Conservation (phyloP, 2,113 vertebrate species). For the Elephas maximus region DNA sequence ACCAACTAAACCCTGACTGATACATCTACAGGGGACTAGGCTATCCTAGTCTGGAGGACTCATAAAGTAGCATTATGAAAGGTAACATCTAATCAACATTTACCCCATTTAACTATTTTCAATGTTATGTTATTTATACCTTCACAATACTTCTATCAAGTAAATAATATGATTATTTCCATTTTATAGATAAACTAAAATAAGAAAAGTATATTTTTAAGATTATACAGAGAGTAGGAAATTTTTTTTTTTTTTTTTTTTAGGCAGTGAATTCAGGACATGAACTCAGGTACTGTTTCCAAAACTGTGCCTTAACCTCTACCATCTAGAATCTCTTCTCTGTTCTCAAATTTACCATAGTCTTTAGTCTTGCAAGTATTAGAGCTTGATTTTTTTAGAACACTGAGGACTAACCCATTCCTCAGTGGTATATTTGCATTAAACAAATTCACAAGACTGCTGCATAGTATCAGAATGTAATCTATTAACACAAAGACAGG, state of each 20-base stretch:
- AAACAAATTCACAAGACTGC: not conserved
- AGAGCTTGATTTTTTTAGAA: not conserved
- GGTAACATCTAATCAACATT: no score
- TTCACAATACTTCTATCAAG: not conserved
- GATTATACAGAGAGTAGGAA: not conserved
- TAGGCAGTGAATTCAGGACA: not conserved
- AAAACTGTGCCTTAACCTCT: not conserved
- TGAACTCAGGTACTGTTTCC: not conserved
- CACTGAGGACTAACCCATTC: not conserved
- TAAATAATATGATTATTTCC: not conserved
- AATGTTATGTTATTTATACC: no score
- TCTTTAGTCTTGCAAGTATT: not conserved
- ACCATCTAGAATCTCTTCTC: not conserved
- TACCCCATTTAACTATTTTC: no score
- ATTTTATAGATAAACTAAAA: not conserved
- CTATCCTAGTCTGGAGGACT: no score
- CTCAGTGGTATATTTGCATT: not conserved
- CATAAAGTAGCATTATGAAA: no score
- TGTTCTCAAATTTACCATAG: not conserved
- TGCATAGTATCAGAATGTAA: not conserved
- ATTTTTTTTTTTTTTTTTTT: no score
- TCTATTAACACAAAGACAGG: not conserved
- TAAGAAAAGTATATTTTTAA: not conserved
- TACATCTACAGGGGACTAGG: no score
- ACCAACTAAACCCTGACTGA: no score